Evolutionary conservation across 2,888 invertebrate genomes (phyloP).

Genomic region (Ichneumoninae sp.): DNA sequence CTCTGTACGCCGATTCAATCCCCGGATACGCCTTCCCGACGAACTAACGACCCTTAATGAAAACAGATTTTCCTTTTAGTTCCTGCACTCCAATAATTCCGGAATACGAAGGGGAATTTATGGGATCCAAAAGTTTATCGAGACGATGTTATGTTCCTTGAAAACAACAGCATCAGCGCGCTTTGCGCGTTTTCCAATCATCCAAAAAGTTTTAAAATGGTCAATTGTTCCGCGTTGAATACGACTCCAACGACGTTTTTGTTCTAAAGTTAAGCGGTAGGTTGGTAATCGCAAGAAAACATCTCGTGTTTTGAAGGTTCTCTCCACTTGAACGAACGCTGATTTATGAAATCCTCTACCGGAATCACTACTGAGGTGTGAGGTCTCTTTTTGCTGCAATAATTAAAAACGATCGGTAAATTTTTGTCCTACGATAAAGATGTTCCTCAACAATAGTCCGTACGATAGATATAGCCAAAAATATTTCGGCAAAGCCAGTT

Average conservation of each 20-base stretch:
- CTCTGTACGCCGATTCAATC: conserved; percentile 35
- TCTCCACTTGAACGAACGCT: no score
- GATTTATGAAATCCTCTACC: no score
- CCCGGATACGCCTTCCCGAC: conserved; percentile 7
- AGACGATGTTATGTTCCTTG: background rate
- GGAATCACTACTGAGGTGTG: no score
- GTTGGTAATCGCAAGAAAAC: background rate
- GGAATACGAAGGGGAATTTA: background rate
- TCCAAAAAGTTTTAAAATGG: background rate
- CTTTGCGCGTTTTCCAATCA: background rate
- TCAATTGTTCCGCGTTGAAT: background rate
- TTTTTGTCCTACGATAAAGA: no score
- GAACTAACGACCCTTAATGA: conserved; percentile 1
- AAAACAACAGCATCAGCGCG: background rate
- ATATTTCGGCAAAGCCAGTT: no score
- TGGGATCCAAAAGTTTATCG: background rate
- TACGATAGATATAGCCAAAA: no score
- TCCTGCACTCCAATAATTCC: conserved; percentile 1
- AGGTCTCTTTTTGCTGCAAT: no score
- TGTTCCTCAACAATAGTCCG: no score
- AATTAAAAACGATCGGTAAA: no score
- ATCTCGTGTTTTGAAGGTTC: background rate
- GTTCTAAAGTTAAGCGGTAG: background rate
- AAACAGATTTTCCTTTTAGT: conserved; percentile 18
- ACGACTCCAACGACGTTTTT: background rate